These are phyloP conservation scores for Capromys pilorides DNA, from an alignment of 2,797 vertebrate genomes.

Conservation along the genomic window DNA sequence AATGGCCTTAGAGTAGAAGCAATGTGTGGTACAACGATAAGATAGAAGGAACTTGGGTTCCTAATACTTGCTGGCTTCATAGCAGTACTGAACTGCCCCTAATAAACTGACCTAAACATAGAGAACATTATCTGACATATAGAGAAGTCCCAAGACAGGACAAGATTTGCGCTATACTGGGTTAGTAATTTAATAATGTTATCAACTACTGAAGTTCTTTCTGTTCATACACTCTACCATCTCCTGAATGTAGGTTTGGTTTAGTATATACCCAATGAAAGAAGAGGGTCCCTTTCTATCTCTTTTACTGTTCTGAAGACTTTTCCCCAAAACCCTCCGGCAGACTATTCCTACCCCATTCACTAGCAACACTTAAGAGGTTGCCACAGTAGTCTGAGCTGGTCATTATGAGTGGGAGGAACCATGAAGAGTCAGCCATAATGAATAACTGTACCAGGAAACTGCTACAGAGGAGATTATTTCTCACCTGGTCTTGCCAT, in stretches of 20 bases:
- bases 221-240: neutral
- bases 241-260: neutral
- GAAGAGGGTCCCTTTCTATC: neutral
- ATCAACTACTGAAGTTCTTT: neutral
- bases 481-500: neutral
- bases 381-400: neutral
- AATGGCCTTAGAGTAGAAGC: neutral
- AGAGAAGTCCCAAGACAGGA: neutral
- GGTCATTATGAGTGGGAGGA: neutral
- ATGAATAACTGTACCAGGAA: neutral
- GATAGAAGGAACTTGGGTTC: neutral
- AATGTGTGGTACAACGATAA: too few relatives aligned
- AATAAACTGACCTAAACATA: constrained; percentile 16
- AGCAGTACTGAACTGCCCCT: neutral
- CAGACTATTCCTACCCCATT: neutral
- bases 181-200: neutral
- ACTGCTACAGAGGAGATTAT: neutral
- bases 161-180: neutral
- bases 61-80: neutral
- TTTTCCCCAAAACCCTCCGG: neutral
- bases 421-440: neutral
- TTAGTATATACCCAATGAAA: neutral
- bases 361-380: neutral
- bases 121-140: constrained; percentile 6
- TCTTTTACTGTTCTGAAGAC: neutral